Conservation (phyloP, 2,888 invertebrate genomes). For the Ernsta delagoae region DNA sequence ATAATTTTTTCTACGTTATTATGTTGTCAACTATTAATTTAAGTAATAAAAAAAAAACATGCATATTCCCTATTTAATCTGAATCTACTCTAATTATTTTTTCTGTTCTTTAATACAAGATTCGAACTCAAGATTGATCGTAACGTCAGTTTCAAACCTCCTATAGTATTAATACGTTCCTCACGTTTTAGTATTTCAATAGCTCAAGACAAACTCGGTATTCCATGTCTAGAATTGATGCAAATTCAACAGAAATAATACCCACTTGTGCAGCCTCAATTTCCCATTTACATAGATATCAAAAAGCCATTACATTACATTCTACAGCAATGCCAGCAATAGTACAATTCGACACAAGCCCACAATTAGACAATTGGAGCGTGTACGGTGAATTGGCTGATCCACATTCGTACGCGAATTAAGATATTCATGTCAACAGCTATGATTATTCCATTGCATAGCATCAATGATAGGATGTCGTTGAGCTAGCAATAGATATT, state of each 20-base stretch:
- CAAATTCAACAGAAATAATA: constrained; percentile 7
- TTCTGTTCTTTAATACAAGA: too few relatives aligned
- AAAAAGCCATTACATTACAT: constrained; percentile 29
- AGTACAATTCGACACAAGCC: constrained; percentile 19
- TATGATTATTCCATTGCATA: constrained; percentile 2
- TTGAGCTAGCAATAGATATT: too few relatives aligned
- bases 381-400: constrained; percentile 22
- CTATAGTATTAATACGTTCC: too few relatives aligned
- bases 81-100: too few relatives aligned
- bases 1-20: too few relatives aligned
- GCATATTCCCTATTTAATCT: too few relatives aligned
- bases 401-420: constrained; percentile 26
- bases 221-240: background rate
- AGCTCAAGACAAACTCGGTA: background rate
- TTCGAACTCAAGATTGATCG: too few relatives aligned
- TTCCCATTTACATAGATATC: constrained; percentile 33
- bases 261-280: constrained; percentile 14
- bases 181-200: too few relatives aligned
- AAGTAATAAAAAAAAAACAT: too few relatives aligned
- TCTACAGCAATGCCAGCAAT: constrained; percentile 6
- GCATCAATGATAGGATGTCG: too few relatives aligned
- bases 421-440: constrained; percentile 31
- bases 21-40: too few relatives aligned
- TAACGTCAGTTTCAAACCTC: too few relatives aligned
- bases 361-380: constrained; percentile 37